A percentile compares a stretch with the other conserved stretches of the same genome.
Evolutionary conservation across 2,113 vertebrate genomes (phyloP).

Genomic region (Pluvianellus socialis): DNA sequence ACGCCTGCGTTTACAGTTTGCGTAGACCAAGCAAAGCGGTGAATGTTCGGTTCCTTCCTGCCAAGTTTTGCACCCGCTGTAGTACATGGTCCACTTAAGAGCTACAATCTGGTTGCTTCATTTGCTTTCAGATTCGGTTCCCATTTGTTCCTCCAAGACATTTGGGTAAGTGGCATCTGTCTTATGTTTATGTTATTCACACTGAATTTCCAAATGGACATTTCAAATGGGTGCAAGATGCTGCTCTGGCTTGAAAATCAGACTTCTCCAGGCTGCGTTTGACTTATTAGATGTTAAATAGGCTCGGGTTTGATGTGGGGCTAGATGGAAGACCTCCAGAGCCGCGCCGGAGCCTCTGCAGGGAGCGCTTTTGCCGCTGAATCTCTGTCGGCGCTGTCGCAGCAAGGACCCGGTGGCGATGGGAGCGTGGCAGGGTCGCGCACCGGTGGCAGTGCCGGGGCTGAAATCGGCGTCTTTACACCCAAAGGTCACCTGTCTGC

Average conservation of each 20-base stretch:
- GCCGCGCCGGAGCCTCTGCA: not conserved
- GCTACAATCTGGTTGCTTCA: slow-evolving; percentile 61
- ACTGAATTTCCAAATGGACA: slow-evolving; percentile 67
- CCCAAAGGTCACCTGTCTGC: not conserved
- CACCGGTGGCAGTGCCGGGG: fast-evolving
- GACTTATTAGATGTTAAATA: not conserved
- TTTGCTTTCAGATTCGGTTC: slow-evolving; percentile 61
- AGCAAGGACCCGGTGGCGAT: fast-evolving
- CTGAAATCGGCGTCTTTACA: fast-evolving
- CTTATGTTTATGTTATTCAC: slow-evolving; percentile 67
- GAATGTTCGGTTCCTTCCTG: slow-evolving; percentile 31
- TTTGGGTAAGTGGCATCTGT: slow-evolving; percentile 67
- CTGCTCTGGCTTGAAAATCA: slow-evolving; percentile 59
- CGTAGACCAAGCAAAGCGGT: not conserved
- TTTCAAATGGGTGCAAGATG: slow-evolving; percentile 64
- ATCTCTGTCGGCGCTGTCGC: fast-evolving
- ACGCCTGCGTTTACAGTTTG: not conserved
- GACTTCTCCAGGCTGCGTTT: slow-evolving; percentile 20
- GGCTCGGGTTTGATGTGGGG: not conserved
- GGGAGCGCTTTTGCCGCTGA: not conserved
- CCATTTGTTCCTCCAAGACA: slow-evolving; percentile 67
- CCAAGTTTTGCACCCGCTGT: slow-evolving; percentile 28
- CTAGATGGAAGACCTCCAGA: not conserved
- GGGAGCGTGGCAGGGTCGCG: fast-evolving
- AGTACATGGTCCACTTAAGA: slow-evolving; percentile 53